Percentiles rank a stretch among this genome's conserved stretches.
These are phyloP conservation scores for Halocynthia aurantium DNA, from an alignment of 23 tunicate genomes.

Conservation along the genomic window DNA sequence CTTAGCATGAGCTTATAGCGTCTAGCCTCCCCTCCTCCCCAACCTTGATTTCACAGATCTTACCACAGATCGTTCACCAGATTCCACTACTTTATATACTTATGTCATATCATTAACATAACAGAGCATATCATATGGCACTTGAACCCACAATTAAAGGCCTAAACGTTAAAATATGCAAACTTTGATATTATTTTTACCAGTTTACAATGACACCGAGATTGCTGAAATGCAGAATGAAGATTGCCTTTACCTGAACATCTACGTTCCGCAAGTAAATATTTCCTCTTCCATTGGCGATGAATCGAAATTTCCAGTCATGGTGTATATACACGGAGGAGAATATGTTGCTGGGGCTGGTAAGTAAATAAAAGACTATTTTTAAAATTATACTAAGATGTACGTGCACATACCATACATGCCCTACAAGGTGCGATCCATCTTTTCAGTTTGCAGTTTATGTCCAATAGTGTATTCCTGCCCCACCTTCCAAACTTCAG, in stretches of 20 bases:
- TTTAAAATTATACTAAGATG: no score
- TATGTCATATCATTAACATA: no score
- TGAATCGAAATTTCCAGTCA: conserved; percentile 33
- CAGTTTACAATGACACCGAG: neutral
- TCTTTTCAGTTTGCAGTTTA: neutral
- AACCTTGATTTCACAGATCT: no score
- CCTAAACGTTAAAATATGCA: neutral
- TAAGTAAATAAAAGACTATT: neutral
- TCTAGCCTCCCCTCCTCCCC: no score
- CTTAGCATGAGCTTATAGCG: no score
- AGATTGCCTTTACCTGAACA: conserved; percentile 70
- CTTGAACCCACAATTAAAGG: no score
- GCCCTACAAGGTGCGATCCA: neutral
- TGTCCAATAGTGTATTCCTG: no score
- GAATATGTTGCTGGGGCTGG: conserved; percentile 64
- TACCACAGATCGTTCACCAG: no score
- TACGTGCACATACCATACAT: neutral
- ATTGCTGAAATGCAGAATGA: conserved; percentile 15
- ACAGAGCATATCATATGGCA: no score
- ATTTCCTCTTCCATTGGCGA: neutral
- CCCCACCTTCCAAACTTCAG: no score
- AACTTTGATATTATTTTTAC: neutral
- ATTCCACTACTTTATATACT: no score
- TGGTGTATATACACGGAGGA: conserved; percentile 80
- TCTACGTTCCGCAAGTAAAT: conserved; percentile 37